Percentiles rank a stretch among this genome's conserved stretches.
Evolutionary conservation across 2,888 invertebrate genomes (phyloP).

Genomic region (Papilio gigon): DNA sequence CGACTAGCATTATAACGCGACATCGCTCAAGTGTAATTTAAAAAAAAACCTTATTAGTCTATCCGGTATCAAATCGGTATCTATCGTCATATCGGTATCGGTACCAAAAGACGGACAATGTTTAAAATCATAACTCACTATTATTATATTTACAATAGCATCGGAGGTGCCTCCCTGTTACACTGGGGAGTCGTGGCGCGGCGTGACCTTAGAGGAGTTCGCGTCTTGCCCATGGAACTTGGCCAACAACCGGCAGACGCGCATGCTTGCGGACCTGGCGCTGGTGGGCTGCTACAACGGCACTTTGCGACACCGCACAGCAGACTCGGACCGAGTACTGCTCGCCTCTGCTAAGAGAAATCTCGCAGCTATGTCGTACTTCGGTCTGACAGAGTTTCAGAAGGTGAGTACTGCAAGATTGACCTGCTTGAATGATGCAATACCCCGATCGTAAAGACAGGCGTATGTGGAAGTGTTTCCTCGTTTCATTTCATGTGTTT

Average conservation of each 20-base stretch:
- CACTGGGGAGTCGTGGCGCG: constrained; percentile 91
- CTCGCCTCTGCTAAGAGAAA: constrained; percentile 97
- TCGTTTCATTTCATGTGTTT: no score
- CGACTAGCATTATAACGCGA: no score
- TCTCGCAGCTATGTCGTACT: constrained; percentile 97
- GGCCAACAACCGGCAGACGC: constrained; percentile 97
- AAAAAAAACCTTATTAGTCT: no score
- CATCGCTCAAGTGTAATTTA: no score
- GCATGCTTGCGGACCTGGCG: constrained; percentile 98
- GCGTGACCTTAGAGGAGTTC: constrained; percentile 95
- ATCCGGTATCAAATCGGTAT: no score
- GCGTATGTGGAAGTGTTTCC: no score
- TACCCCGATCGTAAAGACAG: no score
- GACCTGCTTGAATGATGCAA: neutral
- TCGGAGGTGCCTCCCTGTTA: constrained; percentile 93
- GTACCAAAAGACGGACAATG: neutral
- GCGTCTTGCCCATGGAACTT: constrained; percentile 95
- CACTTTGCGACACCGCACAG: constrained; percentile 85
- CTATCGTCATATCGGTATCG: no score
- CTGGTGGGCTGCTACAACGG: constrained; percentile 98
- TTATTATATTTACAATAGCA: constrained; percentile 56
- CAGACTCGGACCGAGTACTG: constrained; percentile 92
- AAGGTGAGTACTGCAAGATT: constrained; percentile 79
- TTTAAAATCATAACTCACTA: neutral
- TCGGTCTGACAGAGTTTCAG: constrained; percentile 98